Base-by-base conservation (phyloP, 2,797 vertebrate genomes). In the Sciurus vulgaris region DNA sequence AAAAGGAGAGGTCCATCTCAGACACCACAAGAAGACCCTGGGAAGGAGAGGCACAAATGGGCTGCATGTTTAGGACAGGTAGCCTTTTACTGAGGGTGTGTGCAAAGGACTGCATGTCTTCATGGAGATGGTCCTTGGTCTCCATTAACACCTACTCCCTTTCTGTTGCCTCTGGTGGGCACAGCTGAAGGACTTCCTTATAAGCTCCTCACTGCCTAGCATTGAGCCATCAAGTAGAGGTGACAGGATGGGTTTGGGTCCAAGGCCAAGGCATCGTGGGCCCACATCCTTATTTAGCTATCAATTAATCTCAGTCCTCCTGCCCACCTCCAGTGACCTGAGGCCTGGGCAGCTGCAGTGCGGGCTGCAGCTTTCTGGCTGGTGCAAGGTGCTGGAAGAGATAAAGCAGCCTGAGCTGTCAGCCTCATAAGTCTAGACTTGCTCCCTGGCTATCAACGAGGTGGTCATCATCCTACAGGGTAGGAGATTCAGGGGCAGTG, bases 1-100 rank as follows among this genome's bases (percentile, higher is more conserved):
- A 86, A 70, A 87, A 97, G 94, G 98, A 98, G 96, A 99, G 99
- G 91, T 99, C 98, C 96, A 98, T 98, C 98, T 99, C 98, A 78
- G 99, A 98, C 87, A 99, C 97, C 95, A 99, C 98, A 99, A 97
- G 96, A 99, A 0, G 99, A 99, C 96, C 99, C 99, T 99, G 97
- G 47, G 54, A 59, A 79, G 70, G 83, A 83, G 86, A 63, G 81
- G 92, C 5, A 4, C 0, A 1, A 63, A 89, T 56, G 92, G 69
- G 49, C 61, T 56, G 24, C 38, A 70, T 49, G 44, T 54, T 77
- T 47, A 56, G n/a, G 69, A 61, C 51, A 56, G 41, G 69, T 33
- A 15, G 51, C 35, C 7, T 59, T 78, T 79, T 44, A 28, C 35
- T 56, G 78, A 56, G 65, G 33, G 30, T 17, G 44, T 11, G 2